These are phyloP conservation scores for Gonatopus flavifemur DNA, from an alignment of 1,140 invertebrate genomes.

Conservation along the genomic window DNA sequence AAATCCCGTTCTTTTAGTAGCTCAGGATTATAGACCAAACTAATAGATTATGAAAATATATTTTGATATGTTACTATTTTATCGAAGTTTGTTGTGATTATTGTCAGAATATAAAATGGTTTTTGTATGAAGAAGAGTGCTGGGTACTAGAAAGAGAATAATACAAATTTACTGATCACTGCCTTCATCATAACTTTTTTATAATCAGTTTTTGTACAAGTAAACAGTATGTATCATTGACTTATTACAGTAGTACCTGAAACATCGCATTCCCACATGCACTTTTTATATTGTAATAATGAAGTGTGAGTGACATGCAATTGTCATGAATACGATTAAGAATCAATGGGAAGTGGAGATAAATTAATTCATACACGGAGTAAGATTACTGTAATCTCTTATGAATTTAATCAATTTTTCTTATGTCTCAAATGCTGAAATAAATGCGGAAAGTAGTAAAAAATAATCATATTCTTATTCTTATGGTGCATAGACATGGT, in stretches of 20 bases:
- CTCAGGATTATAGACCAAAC: conserved; percentile 49
- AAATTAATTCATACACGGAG: too few relatives aligned
- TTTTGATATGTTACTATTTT: conserved; percentile 57
- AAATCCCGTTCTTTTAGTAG: conserved; percentile 41
- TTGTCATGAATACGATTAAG: too few relatives aligned
- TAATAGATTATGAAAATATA: conserved; percentile 50
- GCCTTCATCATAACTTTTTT: conserved; percentile 15
- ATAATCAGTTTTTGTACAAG: conserved; percentile 11
- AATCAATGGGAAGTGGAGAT: too few relatives aligned
- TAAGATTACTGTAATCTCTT: too few relatives aligned
- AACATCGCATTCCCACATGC: conserved; percentile 29
- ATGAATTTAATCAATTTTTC: too few relatives aligned
- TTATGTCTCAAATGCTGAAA: too few relatives aligned
- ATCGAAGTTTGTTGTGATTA: conserved; percentile 34
- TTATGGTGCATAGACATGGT: too few relatives aligned
- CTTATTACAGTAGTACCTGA: conserved; percentile 39
- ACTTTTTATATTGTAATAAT: conserved; percentile 24
- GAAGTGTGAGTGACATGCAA: too few relatives aligned
- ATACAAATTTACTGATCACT: conserved; percentile 15
- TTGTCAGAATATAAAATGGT: conserved; percentile 23
- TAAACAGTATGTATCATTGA: conserved; percentile 28
- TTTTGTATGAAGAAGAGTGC: conserved; percentile 29
- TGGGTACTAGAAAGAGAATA: conserved; percentile 21
- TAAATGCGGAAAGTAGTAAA: too few relatives aligned
- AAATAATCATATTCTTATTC: too few relatives aligned